Conservation (phyloP, 2,797 vertebrate species). For the Geotrypetes seraphini region DNA sequence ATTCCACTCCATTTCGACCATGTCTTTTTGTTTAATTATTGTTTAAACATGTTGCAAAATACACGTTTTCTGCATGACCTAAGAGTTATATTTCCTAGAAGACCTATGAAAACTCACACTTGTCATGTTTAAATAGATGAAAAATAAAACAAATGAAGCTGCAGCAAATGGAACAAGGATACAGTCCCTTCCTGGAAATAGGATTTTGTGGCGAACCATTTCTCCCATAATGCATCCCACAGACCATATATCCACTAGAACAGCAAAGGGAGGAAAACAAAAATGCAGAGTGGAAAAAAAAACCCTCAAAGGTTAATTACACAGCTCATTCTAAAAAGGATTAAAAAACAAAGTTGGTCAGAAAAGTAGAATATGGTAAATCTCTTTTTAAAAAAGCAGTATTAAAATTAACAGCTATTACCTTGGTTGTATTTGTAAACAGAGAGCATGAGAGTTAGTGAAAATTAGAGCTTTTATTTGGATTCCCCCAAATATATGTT, state of each 20-base stretch:
- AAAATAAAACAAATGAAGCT: too few relatives aligned
- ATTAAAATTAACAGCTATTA: too few relatives aligned
- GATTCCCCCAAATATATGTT: too few relatives aligned
- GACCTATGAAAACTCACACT: slow-evolving; percentile 1
- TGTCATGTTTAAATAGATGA: too few relatives aligned
- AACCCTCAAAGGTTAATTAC: slow-evolving; percentile 63
- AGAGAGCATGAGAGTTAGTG: too few relatives aligned
- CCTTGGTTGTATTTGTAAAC: too few relatives aligned
- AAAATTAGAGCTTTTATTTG: too few relatives aligned
- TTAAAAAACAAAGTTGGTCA: slow-evolving; percentile 47
- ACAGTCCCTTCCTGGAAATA: slow-evolving; percentile 80
- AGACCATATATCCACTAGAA: slow-evolving; percentile 88
- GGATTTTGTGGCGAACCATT: slow-evolving; percentile 89
- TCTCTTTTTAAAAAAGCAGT: too few relatives aligned
- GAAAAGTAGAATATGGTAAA: slow-evolving; percentile 44
- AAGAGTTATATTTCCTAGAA: slow-evolving; percentile 17
- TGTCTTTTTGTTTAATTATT: too few relatives aligned
- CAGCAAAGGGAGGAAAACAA: slow-evolving; percentile 57
- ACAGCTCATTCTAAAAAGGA: slow-evolving; percentile 46
- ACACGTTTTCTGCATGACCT: too few relatives aligned
- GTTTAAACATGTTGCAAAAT: too few relatives aligned
- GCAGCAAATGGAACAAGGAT: slow-evolving; percentile 56
- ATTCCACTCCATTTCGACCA: too few relatives aligned
- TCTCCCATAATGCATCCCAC: slow-evolving; percentile 90
- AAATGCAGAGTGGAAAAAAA: slow-evolving; percentile 49